Base-by-base conservation (phyloP, 2,888 invertebrate genomes). In the Drosophila fulvimacula region DNA sequence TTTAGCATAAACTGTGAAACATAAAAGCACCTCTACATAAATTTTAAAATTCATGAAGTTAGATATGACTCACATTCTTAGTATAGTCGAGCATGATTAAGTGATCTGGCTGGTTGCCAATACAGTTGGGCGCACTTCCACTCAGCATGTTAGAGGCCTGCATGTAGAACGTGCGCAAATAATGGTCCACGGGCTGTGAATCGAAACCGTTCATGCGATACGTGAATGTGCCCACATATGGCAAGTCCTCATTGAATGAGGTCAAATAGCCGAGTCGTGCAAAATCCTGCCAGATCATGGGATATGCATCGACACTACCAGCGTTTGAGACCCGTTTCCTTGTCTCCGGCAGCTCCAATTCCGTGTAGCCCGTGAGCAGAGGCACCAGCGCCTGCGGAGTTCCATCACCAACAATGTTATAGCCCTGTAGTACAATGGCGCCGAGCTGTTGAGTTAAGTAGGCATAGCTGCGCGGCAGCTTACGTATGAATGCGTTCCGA, bases 331-430 rank as follows among this genome's bases (percentile, higher is more conserved):
- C 94, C 49, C 95, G 93, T 92, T 95, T 95, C 74, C 98, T 94
- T 0, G 96, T 96, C 88, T 98, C 98, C 0, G 98, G 98, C 49
- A 98, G 91, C 90, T 98, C 98, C n/a, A 96, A 92, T 91, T 98
- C 98, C 0, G 95, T 95, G 90, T 94, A 95, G 4, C 98, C 98
- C 0, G 98, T 97, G 1, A 98, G 93, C 67, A 98, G 95, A 0
- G 98, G 98, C 77, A 97, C 96, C 36, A 98, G 91, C 0, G 98
- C 97, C 58, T 96, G 97, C 0, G 97, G 96, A 0, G 97, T 97
- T 0, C 97, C 97, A 90, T 97, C 97, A 0, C 97, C 97, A 0
- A 97, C 95, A 79, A 97, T 97, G 87, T 97, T 97, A 89, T 95
- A 96, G 88, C 96, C 96, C 81, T 96, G 93, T 13, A 98, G 91